phyloP scores from a whole-genome alignment of 2,797 vertebrate species.

The Gymnoscopelus braueri region DNA sequence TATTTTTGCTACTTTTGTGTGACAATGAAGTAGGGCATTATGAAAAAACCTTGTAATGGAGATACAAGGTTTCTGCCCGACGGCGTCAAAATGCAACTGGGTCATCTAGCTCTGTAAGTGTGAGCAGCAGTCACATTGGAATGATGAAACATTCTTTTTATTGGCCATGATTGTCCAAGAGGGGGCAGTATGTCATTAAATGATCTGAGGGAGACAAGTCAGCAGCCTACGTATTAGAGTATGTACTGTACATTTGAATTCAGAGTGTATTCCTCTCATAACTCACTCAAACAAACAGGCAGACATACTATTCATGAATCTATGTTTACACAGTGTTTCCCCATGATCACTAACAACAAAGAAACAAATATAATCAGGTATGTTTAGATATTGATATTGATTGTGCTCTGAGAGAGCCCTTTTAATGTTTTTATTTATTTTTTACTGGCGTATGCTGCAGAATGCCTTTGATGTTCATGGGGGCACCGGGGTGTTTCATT shows the following conservation, averaged over 20 bases:
- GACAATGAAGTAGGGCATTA: background rate
- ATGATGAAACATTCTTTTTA: constrained; percentile 32
- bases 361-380: background rate
- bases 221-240: constrained; percentile 17
- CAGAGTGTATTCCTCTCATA: constrained; percentile 7
- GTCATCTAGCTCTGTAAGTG: background rate
- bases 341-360: constrained; percentile 9
- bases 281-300: constrained; percentile 16
- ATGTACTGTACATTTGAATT: constrained; percentile 35
- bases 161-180: constrained; percentile 59
- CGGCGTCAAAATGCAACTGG: too few species aligned
- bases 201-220: constrained; percentile 16
- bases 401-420: constrained; percentile 1
- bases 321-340: constrained; percentile 25
- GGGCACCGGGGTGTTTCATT: constrained; percentile 27
- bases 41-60: too few species aligned
- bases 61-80: too few species aligned
- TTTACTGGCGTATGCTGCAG: constrained; percentile 4
- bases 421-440: constrained; percentile 6
- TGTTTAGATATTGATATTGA: constrained; percentile 20
- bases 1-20: too few species aligned
- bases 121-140: background rate
- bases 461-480: constrained; percentile 44
- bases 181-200: constrained; percentile 67
- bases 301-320: constrained; percentile 2